phyloP scores from a whole-genome alignment of 2,113 vertebrate genomes.

The Lepisosteus osseus region DNA sequence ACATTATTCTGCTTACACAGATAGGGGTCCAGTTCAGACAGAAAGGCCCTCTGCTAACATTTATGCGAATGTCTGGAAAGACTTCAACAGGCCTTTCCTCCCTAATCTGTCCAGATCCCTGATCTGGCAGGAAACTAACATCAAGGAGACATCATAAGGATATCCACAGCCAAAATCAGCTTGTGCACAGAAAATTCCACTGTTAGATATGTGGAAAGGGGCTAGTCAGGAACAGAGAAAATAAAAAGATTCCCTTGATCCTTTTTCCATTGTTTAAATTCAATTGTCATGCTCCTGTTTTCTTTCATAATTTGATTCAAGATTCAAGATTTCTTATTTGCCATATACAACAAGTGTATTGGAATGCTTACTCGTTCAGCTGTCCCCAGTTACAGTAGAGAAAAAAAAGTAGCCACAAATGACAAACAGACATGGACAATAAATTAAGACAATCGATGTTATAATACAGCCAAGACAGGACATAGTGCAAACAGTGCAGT shows the following conservation, averaged over 20 bases:
- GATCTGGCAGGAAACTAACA: conserved; percentile 1
- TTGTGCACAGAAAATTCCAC: conserved; percentile 1
- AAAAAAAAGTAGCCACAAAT: no score
- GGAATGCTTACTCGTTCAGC: no score
- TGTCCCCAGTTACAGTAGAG: no score
- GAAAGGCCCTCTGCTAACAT: background rate
- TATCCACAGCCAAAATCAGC: conserved; percentile 4
- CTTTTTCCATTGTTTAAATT: background rate
- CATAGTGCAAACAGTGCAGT: no score
- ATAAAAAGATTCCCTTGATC: background rate
- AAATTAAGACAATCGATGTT: background rate
- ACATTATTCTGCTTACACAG: no score
- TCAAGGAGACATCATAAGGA: background rate
- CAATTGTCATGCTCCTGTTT: background rate
- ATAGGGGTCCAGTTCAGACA: no score
- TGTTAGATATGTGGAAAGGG: background rate
- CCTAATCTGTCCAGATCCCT: background rate
- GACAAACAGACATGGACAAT: no score
- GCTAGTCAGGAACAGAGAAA: background rate
- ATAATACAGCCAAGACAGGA: no score
- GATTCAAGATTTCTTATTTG: no score
- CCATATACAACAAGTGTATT: no score
- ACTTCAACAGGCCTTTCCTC: background rate
- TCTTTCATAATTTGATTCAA: background rate
- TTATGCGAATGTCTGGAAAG: conserved; percentile 4